Percentiles rank a stretch among this genome's conserved stretches.
These are phyloP conservation scores for Drosophila fuyamai DNA, from an alignment of 1,140 invertebrate species.

Conservation along the genomic window DNA sequence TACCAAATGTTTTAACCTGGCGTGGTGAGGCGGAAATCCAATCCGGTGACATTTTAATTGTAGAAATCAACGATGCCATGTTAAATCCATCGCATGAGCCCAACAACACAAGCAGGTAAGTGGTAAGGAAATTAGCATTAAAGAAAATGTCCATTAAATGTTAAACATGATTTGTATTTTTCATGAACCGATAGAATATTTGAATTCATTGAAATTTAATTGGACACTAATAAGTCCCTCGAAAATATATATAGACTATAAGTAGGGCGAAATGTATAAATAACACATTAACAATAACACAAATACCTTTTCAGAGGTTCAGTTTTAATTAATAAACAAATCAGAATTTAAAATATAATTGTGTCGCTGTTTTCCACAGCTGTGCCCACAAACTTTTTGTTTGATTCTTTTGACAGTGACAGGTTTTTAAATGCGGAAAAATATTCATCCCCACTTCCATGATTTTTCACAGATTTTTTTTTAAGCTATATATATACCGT, in stretches of 20 bases:
- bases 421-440: background rate
- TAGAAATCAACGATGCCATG: constrained; percentile 88
- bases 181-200: too few species aligned
- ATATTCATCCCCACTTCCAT: background rate
- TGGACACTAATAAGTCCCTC: too few species aligned
- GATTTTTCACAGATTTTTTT: background rate
- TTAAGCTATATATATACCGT: background rate
- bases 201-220: too few species aligned
- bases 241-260: too few species aligned
- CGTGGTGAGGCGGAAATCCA: constrained; percentile 88
- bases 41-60: constrained; percentile 89
- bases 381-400: background rate
- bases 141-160: background rate
- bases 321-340: background rate
- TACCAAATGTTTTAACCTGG: constrained; percentile 87
- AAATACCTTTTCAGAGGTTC: background rate
- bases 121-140: background rate
- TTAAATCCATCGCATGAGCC: constrained; percentile 82
- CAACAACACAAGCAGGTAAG: constrained; percentile 76
- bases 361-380: background rate
- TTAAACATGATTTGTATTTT: background rate
- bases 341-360: background rate
- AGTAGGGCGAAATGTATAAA: too few species aligned
- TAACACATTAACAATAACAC: too few species aligned
- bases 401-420: background rate